Percentiles rank a stretch among this genome's conserved stretches.
phyloP scores from a whole-genome alignment of 2,797 vertebrate genomes.

The Morus bassanus region DNA sequence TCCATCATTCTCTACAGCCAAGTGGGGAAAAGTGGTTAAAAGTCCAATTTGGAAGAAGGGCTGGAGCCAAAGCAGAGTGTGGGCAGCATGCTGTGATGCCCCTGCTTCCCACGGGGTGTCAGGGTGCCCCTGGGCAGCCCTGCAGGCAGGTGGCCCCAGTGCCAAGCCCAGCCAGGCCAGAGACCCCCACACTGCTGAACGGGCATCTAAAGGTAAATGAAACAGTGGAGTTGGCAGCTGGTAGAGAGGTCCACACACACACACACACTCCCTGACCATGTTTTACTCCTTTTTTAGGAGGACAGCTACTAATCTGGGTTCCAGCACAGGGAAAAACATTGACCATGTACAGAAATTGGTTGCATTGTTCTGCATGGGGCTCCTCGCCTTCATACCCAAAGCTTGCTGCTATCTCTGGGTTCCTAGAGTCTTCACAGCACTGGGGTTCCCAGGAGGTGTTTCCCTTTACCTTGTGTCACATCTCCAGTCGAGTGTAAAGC shows the following conservation, averaged over 20 bases:
- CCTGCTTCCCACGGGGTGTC: accelerated
- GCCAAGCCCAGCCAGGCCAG: background rate
- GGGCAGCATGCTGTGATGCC: background rate
- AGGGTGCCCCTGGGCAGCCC: background rate
- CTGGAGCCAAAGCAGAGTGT: accelerated
- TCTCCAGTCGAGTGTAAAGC: background rate
- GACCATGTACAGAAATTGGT: background rate
- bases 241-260: background rate
- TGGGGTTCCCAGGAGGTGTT: background rate
- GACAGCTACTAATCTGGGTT: too few relatives aligned
- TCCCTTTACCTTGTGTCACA: background rate
- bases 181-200: background rate
- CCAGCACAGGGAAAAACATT: background rate
- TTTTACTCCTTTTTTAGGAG: background rate
- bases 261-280: too few relatives aligned
- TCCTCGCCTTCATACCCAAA: background rate
- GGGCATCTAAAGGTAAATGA: background rate
- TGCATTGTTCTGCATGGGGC: background rate
- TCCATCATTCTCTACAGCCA: background rate
- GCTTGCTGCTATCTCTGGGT: background rate
- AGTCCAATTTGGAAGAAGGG: background rate
- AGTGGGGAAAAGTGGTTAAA: background rate
- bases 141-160: background rate
- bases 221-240: background rate
- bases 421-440: too few relatives aligned